Evolutionary conservation across 92 coral and sea anemone species (phyloP).

Genomic region (Epizoanthus scotinus): DNA sequence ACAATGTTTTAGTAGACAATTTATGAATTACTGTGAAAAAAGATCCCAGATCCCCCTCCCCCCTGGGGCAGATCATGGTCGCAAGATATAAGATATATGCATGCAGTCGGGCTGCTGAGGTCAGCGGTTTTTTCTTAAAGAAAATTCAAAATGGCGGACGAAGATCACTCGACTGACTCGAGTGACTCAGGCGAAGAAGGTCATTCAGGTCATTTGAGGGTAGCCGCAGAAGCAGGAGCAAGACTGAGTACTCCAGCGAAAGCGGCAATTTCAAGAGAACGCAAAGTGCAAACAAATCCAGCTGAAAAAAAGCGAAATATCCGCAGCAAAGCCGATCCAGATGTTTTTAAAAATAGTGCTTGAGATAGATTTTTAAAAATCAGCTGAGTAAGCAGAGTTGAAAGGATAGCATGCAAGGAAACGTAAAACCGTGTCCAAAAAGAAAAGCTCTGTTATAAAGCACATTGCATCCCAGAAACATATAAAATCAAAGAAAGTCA

Average conservation of each 20-base stretch:
- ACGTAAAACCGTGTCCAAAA: constrained; percentile 38
- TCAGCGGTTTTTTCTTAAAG: constrained; percentile 31
- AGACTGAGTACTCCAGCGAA: constrained; percentile 51
- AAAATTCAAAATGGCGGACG: constrained; percentile 47
- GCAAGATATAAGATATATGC: no score
- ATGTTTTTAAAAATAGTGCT: constrained; percentile 57
- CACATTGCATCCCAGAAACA: constrained; percentile 41
- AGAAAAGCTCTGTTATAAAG: constrained; percentile 33
- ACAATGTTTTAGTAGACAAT: constrained; percentile 32
- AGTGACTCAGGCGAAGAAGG: constrained; percentile 39
- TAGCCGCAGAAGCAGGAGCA: constrained; percentile 44
- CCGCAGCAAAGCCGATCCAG: constrained; percentile 52
- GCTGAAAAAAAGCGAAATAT: constrained; percentile 43
- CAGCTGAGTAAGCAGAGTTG: constrained; percentile 48
- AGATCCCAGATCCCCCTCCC: background rate
- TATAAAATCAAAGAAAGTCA: constrained; percentile 34
- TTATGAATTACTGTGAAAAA: constrained; percentile 33
- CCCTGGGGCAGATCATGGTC: constrained; percentile 10
- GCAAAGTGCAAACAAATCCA: constrained; percentile 67
- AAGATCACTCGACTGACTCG: constrained; percentile 42
- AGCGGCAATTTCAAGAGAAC: constrained; percentile 58
- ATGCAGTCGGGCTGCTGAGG: constrained; percentile 23
- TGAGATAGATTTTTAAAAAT: constrained; percentile 59
- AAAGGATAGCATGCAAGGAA: constrained; percentile 56
- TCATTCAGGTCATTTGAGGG: constrained; percentile 52